Conservation (phyloP, 2,888 invertebrate genomes). For the Theodoxus fluviatilis region DNA sequence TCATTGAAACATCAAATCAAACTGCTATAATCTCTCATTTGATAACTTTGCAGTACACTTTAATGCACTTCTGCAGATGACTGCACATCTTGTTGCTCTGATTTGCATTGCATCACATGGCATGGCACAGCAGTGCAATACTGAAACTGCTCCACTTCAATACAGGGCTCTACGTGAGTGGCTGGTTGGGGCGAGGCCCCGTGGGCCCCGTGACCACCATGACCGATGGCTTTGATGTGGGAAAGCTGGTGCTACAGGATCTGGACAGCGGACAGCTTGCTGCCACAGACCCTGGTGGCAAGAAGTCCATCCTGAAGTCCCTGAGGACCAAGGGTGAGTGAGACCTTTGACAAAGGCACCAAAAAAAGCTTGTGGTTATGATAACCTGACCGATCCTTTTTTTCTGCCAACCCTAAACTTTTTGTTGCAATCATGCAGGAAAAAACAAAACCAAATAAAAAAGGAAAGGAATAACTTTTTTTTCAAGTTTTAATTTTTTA, state of each 20-base stretch:
- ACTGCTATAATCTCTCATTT: no score
- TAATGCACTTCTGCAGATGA: not conserved
- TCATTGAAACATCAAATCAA: no score
- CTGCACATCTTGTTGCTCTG: not conserved
- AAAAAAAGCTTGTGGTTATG: no score
- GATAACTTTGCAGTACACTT: not conserved
- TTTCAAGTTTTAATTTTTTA: not conserved
- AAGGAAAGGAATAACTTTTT: no score
- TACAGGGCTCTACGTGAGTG: conserved; percentile 83
- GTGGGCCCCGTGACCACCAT: conserved; percentile 92
- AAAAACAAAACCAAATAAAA: not conserved
- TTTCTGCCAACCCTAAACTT: no score
- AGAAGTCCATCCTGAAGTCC: conserved; percentile 68
- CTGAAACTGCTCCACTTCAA: no score
- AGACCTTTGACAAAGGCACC: no score
- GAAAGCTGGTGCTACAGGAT: conserved; percentile 77
- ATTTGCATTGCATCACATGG: no score
- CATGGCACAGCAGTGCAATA: no score
- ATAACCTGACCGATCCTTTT: no score
- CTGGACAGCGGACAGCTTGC: conserved; percentile 39
- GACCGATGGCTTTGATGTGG: conserved; percentile 86
- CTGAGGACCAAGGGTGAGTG: conserved; percentile 69
- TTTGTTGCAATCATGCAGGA: no score
- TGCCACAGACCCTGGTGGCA: conserved; percentile 71
- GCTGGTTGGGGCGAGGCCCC: conserved; percentile 94